Base-by-base conservation (phyloP, 64 coral and sea anemone species). In the Stichodactyla mertensii region DNA sequence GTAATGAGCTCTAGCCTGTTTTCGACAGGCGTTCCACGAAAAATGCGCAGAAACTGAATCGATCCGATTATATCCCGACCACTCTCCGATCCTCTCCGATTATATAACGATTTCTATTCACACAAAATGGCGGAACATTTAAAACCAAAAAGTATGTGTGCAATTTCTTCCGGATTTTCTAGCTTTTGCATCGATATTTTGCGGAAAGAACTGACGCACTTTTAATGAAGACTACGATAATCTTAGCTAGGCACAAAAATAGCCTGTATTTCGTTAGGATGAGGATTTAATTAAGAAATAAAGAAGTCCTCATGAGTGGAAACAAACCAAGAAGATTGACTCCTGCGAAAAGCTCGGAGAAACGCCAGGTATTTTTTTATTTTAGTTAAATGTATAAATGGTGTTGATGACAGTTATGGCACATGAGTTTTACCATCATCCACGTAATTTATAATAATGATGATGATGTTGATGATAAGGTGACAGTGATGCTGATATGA, bases 61-160 rank as follows among this genome's bases (percentile, higher is more conserved):
- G 5, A 81, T n/a, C 19, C 52, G 52, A 81, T 2, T 52, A 5
- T 0, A 81, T 6, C 5, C 78, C 78, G 78, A 81, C 20, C 19
- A 19, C 14, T 54, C 54, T 24, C 28, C 77, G 77, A 79, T 52
- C 31, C 77, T 79, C 51, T 55, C 53, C 78, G 78, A 16, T 36
- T 80, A 4, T 1, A 7, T 80, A 54, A 16, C 19, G 52, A 52
- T 52, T 52, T 9, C 23, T 6, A 81, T 31, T 74, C 78, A 19
- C 4, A 16, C 78, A 81, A 81, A 81, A 81, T 81, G 52, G 78
- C 78, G 78, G 69, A 74, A 74, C 69, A 74, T 74, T 74, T 26
- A 74, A 69, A 74, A 74, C 66, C 20, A 74, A 74, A 74, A 74
- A 66, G 9, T 66, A n/a, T 0, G 19, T 4, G 6, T 64, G 6